These are phyloP conservation scores for Laticauda laticaudata DNA, from an alignment of 2,113 vertebrate species.

Conservation along the genomic window DNA sequence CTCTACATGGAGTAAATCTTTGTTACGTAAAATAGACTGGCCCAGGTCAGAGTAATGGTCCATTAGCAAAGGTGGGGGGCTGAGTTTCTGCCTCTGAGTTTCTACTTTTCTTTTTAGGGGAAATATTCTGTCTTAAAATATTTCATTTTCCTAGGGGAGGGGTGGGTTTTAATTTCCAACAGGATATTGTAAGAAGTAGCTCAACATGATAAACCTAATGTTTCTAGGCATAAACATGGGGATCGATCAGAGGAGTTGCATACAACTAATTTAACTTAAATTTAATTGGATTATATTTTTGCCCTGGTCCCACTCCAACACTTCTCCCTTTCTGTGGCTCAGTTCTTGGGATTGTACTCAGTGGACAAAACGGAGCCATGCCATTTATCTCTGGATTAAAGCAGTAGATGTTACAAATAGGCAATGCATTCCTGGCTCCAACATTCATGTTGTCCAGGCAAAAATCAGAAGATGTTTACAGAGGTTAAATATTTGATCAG, in stretches of 20 bases:
- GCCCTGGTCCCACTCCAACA: neutral
- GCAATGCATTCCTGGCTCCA: neutral
- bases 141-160: no score
- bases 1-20: no score
- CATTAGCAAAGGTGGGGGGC: no score
- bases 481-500: neutral
- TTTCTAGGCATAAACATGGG: neutral
- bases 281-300: neutral
- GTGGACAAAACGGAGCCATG: neutral
- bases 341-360: neutral
- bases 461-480: neutral
- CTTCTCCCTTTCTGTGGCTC: neutral
- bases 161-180: no score
- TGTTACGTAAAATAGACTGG: no score
- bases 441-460: neutral
- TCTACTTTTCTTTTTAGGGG: no score
- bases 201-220: neutral
- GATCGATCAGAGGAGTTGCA: neutral
- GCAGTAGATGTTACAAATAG: neutral
- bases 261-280: neutral
- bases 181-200: neutral
- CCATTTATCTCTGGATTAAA: neutral
- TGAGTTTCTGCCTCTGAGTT: no score
- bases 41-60: no score
- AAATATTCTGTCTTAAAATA: no score